A percentile compares a stretch with the other conserved stretches of the same genome.
Conservation (phyloP, 1,140 invertebrate genomes). For the Heliothis virescens region DNA sequence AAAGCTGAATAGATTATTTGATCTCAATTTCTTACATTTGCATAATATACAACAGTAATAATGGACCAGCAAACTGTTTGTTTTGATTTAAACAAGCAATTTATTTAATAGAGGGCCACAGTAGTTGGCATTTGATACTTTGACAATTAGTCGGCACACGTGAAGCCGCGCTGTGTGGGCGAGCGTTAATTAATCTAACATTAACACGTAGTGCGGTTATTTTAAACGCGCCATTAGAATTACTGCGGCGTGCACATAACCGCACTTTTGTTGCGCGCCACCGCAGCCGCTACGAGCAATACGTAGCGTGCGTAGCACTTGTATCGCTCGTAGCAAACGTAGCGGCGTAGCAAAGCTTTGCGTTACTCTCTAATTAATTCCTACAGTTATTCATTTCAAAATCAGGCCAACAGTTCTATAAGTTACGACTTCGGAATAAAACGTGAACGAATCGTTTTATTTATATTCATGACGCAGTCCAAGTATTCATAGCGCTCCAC, state of each 20-base stretch:
- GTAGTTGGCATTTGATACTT: neutral
- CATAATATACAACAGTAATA: neutral
- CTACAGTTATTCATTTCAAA: conserved; percentile 24
- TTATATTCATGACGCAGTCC: conserved; percentile 23
- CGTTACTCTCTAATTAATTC: conserved; percentile 37
- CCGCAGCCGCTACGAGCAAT: conserved; percentile 14
- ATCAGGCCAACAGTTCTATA: conserved; percentile 20
- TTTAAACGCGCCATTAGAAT: conserved; percentile 13
- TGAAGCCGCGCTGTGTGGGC: neutral
- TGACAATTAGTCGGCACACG: neutral
- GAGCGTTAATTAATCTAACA: conserved; percentile 24
- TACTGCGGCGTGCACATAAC: conserved; percentile 1
- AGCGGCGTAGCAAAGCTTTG: conserved; percentile 34
- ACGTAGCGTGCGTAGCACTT: conserved; percentile 6
- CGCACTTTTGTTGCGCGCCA: conserved; percentile 22
- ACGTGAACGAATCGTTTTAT: conserved; percentile 25
- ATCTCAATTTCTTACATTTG: neutral
- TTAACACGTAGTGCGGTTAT: conserved; percentile 13
- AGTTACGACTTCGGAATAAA: conserved; percentile 24
- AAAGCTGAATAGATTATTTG: no score
- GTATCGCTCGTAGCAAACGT: conserved; percentile 4
- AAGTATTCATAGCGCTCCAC: conserved; percentile 37
- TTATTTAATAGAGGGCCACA: neutral
- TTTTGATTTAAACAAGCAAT: neutral
- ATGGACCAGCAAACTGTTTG: no score